Conservation (phyloP, 2,888 invertebrate genomes). For the Sphaerophoria rueppellii region DNA sequence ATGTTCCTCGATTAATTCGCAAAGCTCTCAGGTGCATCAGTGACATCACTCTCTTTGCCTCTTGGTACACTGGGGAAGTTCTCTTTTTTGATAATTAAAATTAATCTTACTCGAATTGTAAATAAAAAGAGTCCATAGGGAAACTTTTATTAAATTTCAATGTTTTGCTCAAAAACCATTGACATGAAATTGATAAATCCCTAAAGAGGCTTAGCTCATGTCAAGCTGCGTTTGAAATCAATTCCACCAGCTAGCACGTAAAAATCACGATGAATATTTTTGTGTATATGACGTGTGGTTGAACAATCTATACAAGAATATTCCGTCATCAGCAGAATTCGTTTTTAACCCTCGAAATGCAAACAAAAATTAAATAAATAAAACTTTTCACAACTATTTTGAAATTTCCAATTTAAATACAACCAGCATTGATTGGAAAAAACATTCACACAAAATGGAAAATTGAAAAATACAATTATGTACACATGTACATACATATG, state of each 20-base stretch:
- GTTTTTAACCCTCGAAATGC: not conserved
- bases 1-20: no score
- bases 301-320: not conserved
- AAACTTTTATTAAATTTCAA: not conserved
- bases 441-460: slow-evolving; percentile 47
- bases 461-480: not conserved
- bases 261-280: not conserved
- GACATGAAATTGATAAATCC: slow-evolving; percentile 14
- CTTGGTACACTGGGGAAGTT: no score
- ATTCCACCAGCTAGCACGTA: not conserved
- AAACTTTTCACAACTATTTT: not conserved
- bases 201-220: slow-evolving; percentile 19
- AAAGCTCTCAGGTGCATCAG: no score
- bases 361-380: not conserved
- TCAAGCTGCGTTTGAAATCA: not conserved
- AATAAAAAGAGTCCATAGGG: not conserved
- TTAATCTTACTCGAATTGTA: not conserved
- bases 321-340: not conserved
- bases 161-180: slow-evolving; percentile 13
- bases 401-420: not conserved
- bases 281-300: not conserved
- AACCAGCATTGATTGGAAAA: slow-evolving; percentile 19
- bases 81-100: no score
- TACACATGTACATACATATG: not conserved
- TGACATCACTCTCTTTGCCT: no score